Percentiles rank a stretch among this genome's conserved stretches.
These are phyloP conservation scores for Luehdorfia chinensis DNA, from an alignment of 1,140 invertebrate species.

Conservation along the genomic window DNA sequence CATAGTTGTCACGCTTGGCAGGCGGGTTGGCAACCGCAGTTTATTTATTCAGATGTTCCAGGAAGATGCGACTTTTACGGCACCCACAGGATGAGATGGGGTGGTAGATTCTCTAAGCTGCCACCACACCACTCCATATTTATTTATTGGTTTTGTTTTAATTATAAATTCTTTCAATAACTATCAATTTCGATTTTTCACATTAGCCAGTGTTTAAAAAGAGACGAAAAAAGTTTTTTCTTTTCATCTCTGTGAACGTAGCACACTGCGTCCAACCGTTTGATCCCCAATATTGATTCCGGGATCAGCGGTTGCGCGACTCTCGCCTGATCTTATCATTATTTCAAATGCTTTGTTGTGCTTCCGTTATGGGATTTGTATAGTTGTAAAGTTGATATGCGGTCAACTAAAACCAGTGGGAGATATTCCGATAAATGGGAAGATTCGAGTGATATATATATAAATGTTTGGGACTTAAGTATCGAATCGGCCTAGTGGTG, in stretches of 20 bases:
- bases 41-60: too few species aligned
- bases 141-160: too few species aligned
- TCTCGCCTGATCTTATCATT: conserved; percentile 59
- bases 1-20: too few species aligned
- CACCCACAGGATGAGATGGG: too few species aligned
- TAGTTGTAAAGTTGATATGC: conserved; percentile 19
- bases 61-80: too few species aligned
- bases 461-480: not conserved
- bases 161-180: too few species aligned
- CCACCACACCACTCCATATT: too few species aligned
- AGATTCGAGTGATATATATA: not conserved
- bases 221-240: conserved; percentile 6
- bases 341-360: conserved; percentile 55
- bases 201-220: too few species aligned
- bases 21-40: too few species aligned
- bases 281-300: conserved; percentile 72
- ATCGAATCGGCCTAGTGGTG: too few species aligned
- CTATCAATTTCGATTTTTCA: too few species aligned
- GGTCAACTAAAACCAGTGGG: not conserved
- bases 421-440: not conserved
- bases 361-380: conserved; percentile 35
- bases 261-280: conserved; percentile 27
- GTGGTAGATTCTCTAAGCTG: too few species aligned
- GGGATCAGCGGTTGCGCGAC: conserved; percentile 43
- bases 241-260: conserved; percentile 34